Base-by-base conservation (phyloP, 2,888 invertebrate genomes). In the Steromphala cineraria region DNA sequence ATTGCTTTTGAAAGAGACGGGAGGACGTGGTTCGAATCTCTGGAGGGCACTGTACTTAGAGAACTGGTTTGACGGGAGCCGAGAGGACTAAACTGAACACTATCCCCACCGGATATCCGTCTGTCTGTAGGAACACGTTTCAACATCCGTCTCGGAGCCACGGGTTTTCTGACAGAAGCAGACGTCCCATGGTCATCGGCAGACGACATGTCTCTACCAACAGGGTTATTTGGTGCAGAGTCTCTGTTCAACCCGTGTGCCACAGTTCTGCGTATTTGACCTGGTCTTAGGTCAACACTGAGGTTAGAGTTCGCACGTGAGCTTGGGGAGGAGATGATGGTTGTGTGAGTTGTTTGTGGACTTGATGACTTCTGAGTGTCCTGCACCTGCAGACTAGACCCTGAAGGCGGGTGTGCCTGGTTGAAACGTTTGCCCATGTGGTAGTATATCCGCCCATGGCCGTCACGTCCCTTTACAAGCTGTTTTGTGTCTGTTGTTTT, bases 361-460 rank as follows among this genome's bases (percentile, higher is more conserved):
- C 55, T 21, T 28, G 53, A 10, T 10, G 2, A 21, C 10, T 74
- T 40, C 13, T 36, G 19, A 36, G 74, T 74, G n/a, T 76, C 76
- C 19, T 17, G 71, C 53, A 76, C 76, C 8, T 55, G 24, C 53
- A 55, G 53, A 28, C 28, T 53, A 17, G 71, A 71, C 19, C 19
- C 71, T 0, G 4, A 5, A 21, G 75, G 52, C 5, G 75, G 52
- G 3, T n/a, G 19, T 15, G 53, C 53, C 0, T 53, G 76, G 8
- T 53, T 15, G 55, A 55, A 76, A 7, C 55, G 76, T 19, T 76
- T 76, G 15, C 76, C 76, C 53, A 76, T 53, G 31, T 76, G 76
- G 53, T 28, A 36, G 31, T 55, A 76, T 31, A 76, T 40, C 24
- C 76, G 53, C 19, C 76, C 76, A 31, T 76, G 53, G 10, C 24